Percentiles rank a stretch among this genome's conserved stretches.
These are phyloP conservation scores for Beris chalybata DNA, from an alignment of 2,888 invertebrate genomes.

Conservation along the genomic window DNA sequence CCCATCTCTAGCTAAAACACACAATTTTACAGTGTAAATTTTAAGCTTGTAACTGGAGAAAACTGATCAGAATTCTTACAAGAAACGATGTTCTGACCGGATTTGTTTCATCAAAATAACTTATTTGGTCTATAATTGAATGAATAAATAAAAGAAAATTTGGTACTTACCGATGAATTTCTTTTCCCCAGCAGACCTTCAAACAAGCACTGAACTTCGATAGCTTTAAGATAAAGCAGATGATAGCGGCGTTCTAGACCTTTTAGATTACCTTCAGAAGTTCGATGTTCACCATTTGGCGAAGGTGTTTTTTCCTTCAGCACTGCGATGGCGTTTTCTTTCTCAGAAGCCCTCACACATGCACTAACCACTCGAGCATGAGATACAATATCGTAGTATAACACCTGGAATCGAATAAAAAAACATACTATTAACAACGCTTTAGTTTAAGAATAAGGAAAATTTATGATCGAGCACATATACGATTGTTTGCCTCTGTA, in stretches of 20 bases:
- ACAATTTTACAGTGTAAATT: no score
- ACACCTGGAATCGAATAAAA: constrained; percentile 66
- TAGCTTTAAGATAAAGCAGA: constrained; percentile 80
- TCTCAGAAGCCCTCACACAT: constrained; percentile 70
- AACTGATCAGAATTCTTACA: no score
- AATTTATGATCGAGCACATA: background rate
- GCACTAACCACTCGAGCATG: constrained; percentile 84
- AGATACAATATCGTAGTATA: constrained; percentile 91
- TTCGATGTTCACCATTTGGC: constrained; percentile 47
- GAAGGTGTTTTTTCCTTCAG: constrained; percentile 44
- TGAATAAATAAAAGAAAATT: no score
- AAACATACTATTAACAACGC: constrained; percentile 37
- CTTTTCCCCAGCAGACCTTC: constrained; percentile 76
- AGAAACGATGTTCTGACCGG: no score
- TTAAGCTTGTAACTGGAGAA: no score
- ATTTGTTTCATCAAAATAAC: no score
- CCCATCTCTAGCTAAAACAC: no score
- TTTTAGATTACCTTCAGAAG: constrained; percentile 56
- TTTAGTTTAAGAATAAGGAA: constrained; percentile 31
- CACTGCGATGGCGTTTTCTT: constrained; percentile 45
- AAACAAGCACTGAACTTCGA: constrained; percentile 91
- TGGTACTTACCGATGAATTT: constrained; percentile 63
- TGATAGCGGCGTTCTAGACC: constrained; percentile 87
- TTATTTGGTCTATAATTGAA: no score
- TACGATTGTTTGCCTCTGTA: background rate